A percentile compares a stretch with the other conserved stretches of the same genome.
These are phyloP conservation scores for Acomys russatus DNA, from an alignment of 2,797 vertebrate species.

Conservation along the genomic window DNA sequence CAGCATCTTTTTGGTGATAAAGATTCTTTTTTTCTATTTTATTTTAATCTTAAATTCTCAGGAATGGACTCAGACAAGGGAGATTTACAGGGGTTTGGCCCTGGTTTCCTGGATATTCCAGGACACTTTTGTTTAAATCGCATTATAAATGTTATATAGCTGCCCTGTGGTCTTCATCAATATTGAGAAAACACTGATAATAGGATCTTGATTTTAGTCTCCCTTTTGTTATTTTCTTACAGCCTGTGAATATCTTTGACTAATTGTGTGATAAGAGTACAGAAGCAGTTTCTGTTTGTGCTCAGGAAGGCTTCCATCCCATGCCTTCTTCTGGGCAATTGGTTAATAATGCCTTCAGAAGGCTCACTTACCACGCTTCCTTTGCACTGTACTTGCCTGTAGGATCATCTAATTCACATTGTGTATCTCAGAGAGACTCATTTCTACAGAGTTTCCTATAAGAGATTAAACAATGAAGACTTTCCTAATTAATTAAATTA, in stretches of 20 bases:
- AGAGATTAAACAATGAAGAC: conserved; percentile 85
- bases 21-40: neutral
- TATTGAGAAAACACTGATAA: neutral
- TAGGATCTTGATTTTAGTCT: neutral
- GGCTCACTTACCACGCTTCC: conserved; percentile 35
- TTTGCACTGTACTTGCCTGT: conserved; percentile 67
- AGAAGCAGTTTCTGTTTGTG: neutral
- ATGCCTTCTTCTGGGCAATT: conserved; percentile 25
- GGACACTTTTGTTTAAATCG: neutral
- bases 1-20: neutral
- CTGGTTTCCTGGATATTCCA: conserved; percentile 55
- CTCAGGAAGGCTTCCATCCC: neutral
- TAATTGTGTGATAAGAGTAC: neutral
- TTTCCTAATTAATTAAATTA: conserved; percentile 85
- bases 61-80: neutral
- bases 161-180: conserved; percentile 12
- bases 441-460: conserved; percentile 84
- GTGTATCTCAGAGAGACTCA: conserved; percentile 84
- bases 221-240: neutral
- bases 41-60: neutral
- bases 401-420: conserved; percentile 84
- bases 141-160: neutral
- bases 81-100: neutral
- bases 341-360: conserved; percentile 56
- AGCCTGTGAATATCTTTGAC: conserved; percentile 50